Evolutionary conservation across 2,113 vertebrate genomes (phyloP).

Genomic region (Tyto alba): DNA sequence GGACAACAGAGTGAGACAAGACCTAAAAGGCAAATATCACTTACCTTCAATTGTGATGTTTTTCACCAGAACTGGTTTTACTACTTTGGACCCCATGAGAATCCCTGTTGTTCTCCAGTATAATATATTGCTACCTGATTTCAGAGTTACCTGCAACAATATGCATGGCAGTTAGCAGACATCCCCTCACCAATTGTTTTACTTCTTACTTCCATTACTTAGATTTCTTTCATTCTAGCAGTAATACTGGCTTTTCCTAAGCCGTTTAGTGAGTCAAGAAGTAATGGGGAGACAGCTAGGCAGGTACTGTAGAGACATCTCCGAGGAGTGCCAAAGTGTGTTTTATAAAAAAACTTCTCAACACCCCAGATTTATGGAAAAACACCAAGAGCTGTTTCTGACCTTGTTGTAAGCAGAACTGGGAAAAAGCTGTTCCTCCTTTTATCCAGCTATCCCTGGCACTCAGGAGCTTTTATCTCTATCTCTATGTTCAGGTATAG

Average conservation of each 20-base stretch:
- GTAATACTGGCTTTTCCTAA: not conserved
- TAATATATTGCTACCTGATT: slow-evolving; percentile 93
- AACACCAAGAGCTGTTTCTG: not conserved
- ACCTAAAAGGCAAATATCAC: not conserved
- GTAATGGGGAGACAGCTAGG: not conserved
- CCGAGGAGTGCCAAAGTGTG: not conserved
- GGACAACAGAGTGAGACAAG: not conserved
- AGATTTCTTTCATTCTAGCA: not conserved
- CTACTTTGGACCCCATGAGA: slow-evolving; percentile 84
- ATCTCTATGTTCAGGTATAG: not conserved
- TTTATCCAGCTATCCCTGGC: not conserved
- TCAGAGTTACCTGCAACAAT: slow-evolving; percentile 83
- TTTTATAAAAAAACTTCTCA: not conserved
- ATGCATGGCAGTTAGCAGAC: not conserved
- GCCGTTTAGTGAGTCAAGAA: not conserved
- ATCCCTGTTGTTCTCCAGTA: slow-evolving; percentile 97
- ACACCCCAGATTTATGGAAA: not conserved
- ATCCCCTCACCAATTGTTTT: not conserved
- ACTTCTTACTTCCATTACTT: not conserved
- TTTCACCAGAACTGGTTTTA: slow-evolving; percentile 93
- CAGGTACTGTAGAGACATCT: not conserved
- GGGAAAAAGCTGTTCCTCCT: not conserved
- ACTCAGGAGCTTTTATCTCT: not conserved
- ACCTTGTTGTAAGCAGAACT: not conserved
- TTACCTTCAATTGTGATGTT: slow-evolving; percentile 94